phyloP scores from a whole-genome alignment of 2,888 invertebrate species.

The Platynereis dumerilii region DNA sequence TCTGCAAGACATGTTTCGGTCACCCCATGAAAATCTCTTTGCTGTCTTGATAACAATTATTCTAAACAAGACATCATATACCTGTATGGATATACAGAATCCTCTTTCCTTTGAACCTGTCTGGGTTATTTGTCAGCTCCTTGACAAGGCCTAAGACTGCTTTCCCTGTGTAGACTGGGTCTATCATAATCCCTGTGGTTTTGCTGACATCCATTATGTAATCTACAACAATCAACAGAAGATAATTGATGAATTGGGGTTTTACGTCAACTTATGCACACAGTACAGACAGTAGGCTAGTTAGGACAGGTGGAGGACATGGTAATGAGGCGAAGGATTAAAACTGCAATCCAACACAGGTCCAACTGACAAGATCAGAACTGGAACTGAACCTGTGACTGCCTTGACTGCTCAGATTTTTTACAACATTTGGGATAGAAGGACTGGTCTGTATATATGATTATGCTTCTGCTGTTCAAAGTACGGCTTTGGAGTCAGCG shows the following conservation, averaged over 20 bases:
- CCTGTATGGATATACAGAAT: slow-evolving; percentile 32
- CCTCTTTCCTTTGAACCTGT: slow-evolving; percentile 38
- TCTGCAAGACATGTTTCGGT: too few species aligned
- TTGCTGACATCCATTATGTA: slow-evolving; percentile 43
- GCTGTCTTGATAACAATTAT: too few species aligned
- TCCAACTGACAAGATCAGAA: too few species aligned
- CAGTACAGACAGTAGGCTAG: background rate
- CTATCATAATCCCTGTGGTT: slow-evolving; percentile 50
- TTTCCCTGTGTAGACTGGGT: slow-evolving; percentile 57
- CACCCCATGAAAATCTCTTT: too few species aligned
- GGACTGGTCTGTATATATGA: too few species aligned
- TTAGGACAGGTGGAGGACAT: background rate
- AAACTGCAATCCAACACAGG: too few species aligned
- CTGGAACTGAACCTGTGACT: background rate
- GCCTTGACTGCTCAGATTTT: background rate
- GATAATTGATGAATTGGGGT: too few species aligned
- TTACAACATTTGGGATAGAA: too few species aligned
- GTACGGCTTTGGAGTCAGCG: too few species aligned
- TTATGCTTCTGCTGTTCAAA: too few species aligned
- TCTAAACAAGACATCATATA: too few species aligned
- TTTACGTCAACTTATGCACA: background rate
- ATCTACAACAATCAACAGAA: slow-evolving; percentile 36
- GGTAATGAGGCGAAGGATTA: too few species aligned
- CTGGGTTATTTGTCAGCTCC: slow-evolving; percentile 44
- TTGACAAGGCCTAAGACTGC: slow-evolving; percentile 46